Percentiles rank a stretch among this genome's conserved stretches.
Conservation (phyloP, 1,140 invertebrate genomes). For the Heliconius hermathena region DNA sequence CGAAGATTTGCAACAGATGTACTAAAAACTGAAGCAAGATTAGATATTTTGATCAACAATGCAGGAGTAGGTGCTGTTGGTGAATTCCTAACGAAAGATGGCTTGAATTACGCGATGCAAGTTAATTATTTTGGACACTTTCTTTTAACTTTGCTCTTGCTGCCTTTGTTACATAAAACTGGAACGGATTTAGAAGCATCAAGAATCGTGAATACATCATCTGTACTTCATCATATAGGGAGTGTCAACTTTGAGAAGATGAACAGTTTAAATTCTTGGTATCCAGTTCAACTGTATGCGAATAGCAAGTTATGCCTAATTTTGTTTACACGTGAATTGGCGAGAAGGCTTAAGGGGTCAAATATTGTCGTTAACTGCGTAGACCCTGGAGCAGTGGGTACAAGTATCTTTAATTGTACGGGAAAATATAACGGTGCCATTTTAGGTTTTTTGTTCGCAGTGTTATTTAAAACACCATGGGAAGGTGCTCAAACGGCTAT, state of each 20-base stretch:
- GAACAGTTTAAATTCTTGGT: constrained; percentile 83
- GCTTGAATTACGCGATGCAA: constrained; percentile 85
- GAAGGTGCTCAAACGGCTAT: constrained; percentile 68
- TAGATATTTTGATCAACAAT: constrained; percentile 88
- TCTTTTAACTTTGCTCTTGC: constrained; percentile 85
- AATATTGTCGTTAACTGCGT: constrained; percentile 83
- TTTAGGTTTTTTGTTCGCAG: constrained; percentile 44
- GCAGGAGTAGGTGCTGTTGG: constrained; percentile 83
- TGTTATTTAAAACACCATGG: constrained; percentile 59
- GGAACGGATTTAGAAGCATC: constrained; percentile 71
- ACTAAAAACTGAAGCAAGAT: constrained; percentile 75
- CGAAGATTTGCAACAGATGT: constrained; percentile 69
- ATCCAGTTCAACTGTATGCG: constrained; percentile 80
- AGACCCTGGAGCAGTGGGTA: constrained; percentile 84
- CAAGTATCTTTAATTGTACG: constrained; percentile 69
- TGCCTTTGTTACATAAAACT: constrained; percentile 81
- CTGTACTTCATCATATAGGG: constrained; percentile 82
- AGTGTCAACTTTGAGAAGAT: constrained; percentile 84
- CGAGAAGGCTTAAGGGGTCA: constrained; percentile 81
- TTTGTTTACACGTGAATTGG: constrained; percentile 85
- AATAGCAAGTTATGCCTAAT: constrained; percentile 88
- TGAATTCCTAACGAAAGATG: constrained; percentile 81
- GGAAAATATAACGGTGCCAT: constrained; percentile 46
- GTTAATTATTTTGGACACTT: constrained; percentile 88
- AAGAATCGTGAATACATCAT: constrained; percentile 87